Conservation (phyloP, 2,888 invertebrate species). For the Peribatodes rhomboidaria region DNA sequence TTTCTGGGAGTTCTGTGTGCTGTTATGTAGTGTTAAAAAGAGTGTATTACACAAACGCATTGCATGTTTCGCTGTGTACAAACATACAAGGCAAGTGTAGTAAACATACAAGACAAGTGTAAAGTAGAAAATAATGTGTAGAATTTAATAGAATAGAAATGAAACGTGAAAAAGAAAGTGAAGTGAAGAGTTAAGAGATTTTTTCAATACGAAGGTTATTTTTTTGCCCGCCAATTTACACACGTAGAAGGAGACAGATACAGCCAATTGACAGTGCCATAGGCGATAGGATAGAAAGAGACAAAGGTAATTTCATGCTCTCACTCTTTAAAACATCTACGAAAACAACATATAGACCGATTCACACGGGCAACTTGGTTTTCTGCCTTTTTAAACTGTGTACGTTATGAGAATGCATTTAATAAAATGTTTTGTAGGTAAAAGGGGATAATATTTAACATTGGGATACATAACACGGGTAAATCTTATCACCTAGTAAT, state of each 20-base stretch:
- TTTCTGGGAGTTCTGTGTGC: background rate
- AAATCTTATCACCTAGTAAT: conserved; percentile 1
- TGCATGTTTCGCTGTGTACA: conserved; percentile 10
- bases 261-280: conserved; percentile 45
- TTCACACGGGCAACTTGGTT: conserved; percentile 82
- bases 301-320: conserved; percentile 82
- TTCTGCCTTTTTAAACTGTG: conserved; percentile 53
- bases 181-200: background rate
- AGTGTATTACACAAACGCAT: conserved; percentile 11
- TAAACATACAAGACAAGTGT: background rate
- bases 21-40: background rate
- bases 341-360: conserved; percentile 72
- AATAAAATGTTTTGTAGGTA: conserved; percentile 43
- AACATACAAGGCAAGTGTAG: background rate
- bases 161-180: background rate
- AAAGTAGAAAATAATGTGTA: background rate
- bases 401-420: conserved; percentile 74
- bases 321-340: conserved; percentile 69
- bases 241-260: conserved; percentile 18
- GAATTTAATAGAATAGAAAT: background rate
- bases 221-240: conserved; percentile 23
- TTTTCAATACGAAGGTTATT: conserved; percentile 1
- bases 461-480: conserved; percentile 15
- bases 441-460: conserved; percentile 11
- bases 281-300: conserved; percentile 51